Percentiles rank a stretch among this genome's conserved stretches.
Conservation (phyloP, 2,113 vertebrate genomes). For the Morone chrysops region DNA sequence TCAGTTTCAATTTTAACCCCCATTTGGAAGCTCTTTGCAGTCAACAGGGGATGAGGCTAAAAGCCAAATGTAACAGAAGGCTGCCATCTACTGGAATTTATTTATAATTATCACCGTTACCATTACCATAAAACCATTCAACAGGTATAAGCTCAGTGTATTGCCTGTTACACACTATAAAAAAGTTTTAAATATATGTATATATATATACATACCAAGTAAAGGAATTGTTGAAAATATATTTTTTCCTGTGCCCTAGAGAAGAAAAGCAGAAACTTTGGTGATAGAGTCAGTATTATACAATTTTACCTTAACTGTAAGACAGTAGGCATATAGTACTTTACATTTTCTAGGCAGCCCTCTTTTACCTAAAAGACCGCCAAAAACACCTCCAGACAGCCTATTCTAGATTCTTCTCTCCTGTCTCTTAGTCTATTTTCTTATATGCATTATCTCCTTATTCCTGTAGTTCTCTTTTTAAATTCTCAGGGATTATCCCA, state of each 20-base stretch:
- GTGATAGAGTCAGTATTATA: neutral
- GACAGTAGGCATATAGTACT: neutral
- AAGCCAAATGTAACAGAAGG: constrained; percentile 43
- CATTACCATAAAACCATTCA: neutral
- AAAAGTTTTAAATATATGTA: too few relatives aligned
- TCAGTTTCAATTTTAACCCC: constrained; percentile 38
- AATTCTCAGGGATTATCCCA: constrained; percentile 32
- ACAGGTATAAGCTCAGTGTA: neutral
- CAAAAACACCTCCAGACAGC: neutral
- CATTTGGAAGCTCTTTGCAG: neutral
- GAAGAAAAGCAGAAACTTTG: neutral
- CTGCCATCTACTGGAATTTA: constrained; percentile 69
- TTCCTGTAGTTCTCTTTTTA: constrained; percentile 6
- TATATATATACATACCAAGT: neutral
- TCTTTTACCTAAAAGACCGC: neutral
- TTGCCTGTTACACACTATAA: too few relatives aligned
- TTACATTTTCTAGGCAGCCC: neutral
- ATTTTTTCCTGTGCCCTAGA: neutral
- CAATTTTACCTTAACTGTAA: neutral
- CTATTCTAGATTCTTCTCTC: too few relatives aligned
- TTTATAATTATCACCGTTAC: neutral
- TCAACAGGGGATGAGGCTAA: neutral
- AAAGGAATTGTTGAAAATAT: neutral
- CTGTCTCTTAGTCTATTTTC: neutral
- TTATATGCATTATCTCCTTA: neutral